Evolutionary conservation across 2,113 vertebrate genomes (phyloP).

Genomic region (Serilophus lunatus): DNA sequence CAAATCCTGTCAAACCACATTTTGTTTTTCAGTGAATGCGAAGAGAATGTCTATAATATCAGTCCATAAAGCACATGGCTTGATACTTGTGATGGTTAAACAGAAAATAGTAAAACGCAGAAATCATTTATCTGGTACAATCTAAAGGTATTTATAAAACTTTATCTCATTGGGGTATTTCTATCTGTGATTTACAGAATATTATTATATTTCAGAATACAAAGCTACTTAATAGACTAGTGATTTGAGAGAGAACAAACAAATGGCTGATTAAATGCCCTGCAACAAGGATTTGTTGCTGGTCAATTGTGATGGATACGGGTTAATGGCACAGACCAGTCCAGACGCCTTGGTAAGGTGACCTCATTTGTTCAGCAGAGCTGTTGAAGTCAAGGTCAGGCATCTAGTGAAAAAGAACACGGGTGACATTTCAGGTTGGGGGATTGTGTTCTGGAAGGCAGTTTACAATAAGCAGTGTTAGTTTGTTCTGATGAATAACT

Average conservation of each 20-base stretch:
- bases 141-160: background rate
- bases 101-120: background rate
- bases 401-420: background rate
- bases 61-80: background rate
- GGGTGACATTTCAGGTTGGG: background rate
- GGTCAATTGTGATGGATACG: background rate
- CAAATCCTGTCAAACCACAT: background rate
- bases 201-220: background rate
- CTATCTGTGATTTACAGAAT: background rate
- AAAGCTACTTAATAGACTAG: background rate
- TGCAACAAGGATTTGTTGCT: background rate
- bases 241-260: background rate
- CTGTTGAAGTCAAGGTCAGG: background rate
- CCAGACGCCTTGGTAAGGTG: background rate
- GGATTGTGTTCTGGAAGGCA: background rate
- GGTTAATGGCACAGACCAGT: background rate
- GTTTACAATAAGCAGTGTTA: background rate
- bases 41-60: background rate
- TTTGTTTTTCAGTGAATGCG: background rate
- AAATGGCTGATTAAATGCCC: background rate
- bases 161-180: background rate
- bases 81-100: background rate
- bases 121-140: background rate
- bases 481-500: background rate
- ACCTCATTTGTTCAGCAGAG: background rate